Percentiles rank a stretch among this genome's conserved stretches.
These are phyloP conservation scores for Strigamia maritima DNA, from an alignment of 2,888 invertebrate genomes.

Conservation along the genomic window DNA sequence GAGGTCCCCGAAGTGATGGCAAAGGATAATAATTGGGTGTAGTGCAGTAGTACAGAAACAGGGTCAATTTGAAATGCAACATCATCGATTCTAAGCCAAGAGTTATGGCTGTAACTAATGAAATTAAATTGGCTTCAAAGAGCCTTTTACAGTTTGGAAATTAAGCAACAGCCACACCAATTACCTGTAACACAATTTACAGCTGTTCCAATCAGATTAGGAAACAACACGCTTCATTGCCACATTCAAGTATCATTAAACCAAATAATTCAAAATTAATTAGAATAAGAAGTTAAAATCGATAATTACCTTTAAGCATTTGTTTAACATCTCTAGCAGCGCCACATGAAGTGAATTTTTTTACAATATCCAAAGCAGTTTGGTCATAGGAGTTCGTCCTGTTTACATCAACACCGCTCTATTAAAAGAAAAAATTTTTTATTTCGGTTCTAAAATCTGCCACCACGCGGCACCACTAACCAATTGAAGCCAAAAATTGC, in stretches of 20 bases:
- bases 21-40: background rate
- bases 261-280: background rate
- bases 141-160: background rate
- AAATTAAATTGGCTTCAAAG: background rate
- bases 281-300: background rate
- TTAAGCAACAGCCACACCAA: background rate
- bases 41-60: background rate
- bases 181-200: background rate
- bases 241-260: too few relatives aligned
- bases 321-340: slow-evolving; percentile 55
- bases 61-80: background rate
- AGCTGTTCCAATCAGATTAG: background rate
- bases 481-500: background rate
- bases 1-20: background rate
- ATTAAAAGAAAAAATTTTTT: slow-evolving; percentile 1
- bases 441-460: background rate
- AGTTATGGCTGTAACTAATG: background rate
- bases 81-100: background rate
- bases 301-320: slow-evolving; percentile 54
- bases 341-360: slow-evolving; percentile 52
- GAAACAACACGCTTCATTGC: too few relatives aligned
- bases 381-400: slow-evolving; percentile 54
- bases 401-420: slow-evolving; percentile 55
- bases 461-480: background rate
- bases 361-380: slow-evolving; percentile 55